A percentile compares a stretch with the other conserved stretches of the same genome.
Conservation (phyloP, 2,113 vertebrate species). For the Illadopsis cleaveri region DNA sequence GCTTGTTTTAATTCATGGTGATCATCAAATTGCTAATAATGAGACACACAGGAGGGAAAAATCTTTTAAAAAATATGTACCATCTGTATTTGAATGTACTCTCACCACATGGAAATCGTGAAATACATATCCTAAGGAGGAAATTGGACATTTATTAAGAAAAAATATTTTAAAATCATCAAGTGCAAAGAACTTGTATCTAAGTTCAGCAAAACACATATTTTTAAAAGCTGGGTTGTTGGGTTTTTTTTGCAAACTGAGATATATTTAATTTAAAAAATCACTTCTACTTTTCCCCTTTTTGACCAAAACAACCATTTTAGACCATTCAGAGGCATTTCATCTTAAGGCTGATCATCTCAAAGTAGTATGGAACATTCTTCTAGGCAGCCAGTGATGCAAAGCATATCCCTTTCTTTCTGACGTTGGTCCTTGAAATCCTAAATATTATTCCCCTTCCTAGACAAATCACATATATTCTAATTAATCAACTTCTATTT, state of each 20-base stretch:
- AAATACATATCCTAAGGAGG: not conserved
- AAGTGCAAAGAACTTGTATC: not conserved
- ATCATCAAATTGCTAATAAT: not conserved
- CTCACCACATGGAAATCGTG: not conserved
- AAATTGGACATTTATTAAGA: not conserved
- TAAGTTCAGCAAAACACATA: not conserved
- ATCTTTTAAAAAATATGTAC: rapidly evolving
- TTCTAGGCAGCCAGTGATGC: not conserved
- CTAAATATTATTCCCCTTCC: not conserved
- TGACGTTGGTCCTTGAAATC: not conserved
- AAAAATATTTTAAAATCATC: not conserved
- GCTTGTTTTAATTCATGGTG: not conserved
- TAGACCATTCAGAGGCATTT: not conserved
- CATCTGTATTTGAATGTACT: not conserved
- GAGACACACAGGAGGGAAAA: not conserved
- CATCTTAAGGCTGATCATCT: not conserved
- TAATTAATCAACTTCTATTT: not conserved
- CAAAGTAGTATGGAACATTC: not conserved
- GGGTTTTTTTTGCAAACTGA: not conserved
- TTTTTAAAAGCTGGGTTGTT: not conserved
- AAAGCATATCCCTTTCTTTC: not conserved
- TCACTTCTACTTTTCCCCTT: not conserved
- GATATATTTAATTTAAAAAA: not conserved
- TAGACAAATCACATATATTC: not conserved
- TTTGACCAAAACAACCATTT: not conserved